Evolutionary conservation across 2,888 invertebrate genomes (phyloP).

Genomic region (Synergus laeviventris): DNA sequence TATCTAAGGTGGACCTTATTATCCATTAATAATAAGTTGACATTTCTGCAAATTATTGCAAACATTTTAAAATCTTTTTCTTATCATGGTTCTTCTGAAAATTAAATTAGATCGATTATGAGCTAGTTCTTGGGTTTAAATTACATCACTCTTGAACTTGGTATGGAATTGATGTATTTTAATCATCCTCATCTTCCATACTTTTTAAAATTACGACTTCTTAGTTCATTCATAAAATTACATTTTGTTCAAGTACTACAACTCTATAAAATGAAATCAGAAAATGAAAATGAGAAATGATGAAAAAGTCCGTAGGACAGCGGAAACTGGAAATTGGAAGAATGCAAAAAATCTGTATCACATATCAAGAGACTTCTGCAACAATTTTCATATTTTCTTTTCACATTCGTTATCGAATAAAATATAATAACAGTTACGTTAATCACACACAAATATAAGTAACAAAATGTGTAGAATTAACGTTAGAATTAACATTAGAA

Average conservation of each 20-base stretch:
- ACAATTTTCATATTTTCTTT: slow-evolving; percentile 6
- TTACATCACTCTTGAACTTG: too few species aligned
- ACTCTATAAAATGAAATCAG: slow-evolving; percentile 10
- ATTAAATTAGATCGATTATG: not conserved
- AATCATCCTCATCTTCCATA: not conserved
- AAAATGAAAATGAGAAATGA: slow-evolving; percentile 18
- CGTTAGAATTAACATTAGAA: too few species aligned
- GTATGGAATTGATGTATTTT: too few species aligned
- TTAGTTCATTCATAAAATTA: not conserved
- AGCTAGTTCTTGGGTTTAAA: too few species aligned
- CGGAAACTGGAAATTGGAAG: not conserved
- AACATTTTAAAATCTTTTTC: not conserved
- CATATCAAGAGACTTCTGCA: slow-evolving; percentile 26
- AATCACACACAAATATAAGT: slow-evolving; percentile 33
- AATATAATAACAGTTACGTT: slow-evolving; percentile 1
- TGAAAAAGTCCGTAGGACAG: not conserved
- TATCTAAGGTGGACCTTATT: not conserved
- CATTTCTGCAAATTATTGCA: too few species aligned
- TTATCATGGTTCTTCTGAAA: slow-evolving; percentile 1
- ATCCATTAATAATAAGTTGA: not conserved
- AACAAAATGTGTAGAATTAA: not conserved
- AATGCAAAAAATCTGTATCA: slow-evolving; percentile 11
- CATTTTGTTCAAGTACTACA: slow-evolving; percentile 12
- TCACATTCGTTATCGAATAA: not conserved
- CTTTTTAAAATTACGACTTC: not conserved